Evolutionary conservation across 2,797 vertebrate species (phyloP).

Genomic region (Cheracebus regulus): DNA sequence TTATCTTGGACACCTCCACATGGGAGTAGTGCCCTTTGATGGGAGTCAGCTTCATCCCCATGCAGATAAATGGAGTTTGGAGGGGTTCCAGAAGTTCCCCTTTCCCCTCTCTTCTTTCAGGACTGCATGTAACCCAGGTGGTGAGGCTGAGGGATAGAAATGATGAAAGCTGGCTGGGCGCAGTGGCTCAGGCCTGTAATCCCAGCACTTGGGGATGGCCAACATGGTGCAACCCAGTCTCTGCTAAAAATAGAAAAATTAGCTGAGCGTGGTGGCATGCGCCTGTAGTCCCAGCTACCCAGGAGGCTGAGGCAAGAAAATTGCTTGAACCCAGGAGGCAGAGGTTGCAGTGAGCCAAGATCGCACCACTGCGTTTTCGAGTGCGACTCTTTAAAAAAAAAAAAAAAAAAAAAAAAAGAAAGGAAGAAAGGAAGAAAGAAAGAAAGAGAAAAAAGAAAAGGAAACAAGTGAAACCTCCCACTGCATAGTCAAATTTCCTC

Average conservation of each 20-base stretch:
- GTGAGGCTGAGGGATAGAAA: not conserved
- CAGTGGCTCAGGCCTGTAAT: not conserved
- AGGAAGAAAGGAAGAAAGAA: no score
- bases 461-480: not conserved
- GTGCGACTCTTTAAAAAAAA: not conserved
- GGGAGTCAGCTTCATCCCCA: not conserved
- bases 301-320: not conserved
- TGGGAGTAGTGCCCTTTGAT: not conserved
- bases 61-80: not conserved
- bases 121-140: not conserved
- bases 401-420: not conserved
- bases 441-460: not conserved
- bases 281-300: not conserved
- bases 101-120: not conserved
- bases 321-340: not conserved
- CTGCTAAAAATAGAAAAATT: not conserved
- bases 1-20: not conserved
- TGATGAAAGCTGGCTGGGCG: not conserved
- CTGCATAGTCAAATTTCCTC: not conserved
- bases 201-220: not conserved
- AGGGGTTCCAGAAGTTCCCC: not conserved
- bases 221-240: not conserved
- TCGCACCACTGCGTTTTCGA: not conserved
- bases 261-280: not conserved
- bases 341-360: not conserved